Evolutionary conservation across 2,113 vertebrate species (phyloP).

Genomic region (Aythya baeri): DNA sequence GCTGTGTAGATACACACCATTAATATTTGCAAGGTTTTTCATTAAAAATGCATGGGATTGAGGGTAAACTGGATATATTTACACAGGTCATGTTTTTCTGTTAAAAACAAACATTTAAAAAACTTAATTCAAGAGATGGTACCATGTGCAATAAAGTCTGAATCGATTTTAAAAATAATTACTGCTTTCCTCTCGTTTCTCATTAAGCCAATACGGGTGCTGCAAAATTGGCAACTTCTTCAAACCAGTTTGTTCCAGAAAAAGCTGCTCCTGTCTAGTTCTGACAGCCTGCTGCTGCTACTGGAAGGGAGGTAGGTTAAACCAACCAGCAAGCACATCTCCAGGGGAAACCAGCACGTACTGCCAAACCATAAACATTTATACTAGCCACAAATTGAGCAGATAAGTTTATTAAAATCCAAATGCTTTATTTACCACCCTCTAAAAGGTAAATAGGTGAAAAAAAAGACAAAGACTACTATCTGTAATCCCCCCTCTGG

Average conservation of each 20-base stretch:
- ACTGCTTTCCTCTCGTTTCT: slow-evolving; percentile 50
- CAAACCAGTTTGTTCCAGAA: slow-evolving; percentile 72
- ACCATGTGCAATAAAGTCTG: background rate
- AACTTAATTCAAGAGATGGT: background rate
- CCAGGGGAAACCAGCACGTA: background rate
- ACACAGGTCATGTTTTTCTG: background rate
- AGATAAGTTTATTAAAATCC: background rate
- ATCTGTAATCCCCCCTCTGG: slow-evolving; percentile 42
- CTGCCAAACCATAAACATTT: background rate
- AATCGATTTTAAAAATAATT: slow-evolving; percentile 50
- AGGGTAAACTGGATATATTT: slow-evolving; percentile 6
- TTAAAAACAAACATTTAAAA: slow-evolving; percentile 40
- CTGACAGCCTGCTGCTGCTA: slow-evolving; percentile 55
- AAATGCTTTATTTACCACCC: background rate
- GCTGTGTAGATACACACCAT: background rate
- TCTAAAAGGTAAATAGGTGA: slow-evolving; percentile 20
- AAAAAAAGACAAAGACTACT: slow-evolving; percentile 23
- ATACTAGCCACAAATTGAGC: background rate
- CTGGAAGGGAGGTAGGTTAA: slow-evolving; percentile 58
- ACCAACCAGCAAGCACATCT: slow-evolving; percentile 50
- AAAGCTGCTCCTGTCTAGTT: slow-evolving; percentile 60
- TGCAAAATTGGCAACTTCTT: slow-evolving; percentile 58
- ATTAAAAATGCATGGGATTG: slow-evolving; percentile 3
- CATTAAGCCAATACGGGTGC: slow-evolving; percentile 19
- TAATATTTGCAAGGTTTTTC: background rate